Conservation (phyloP, 2,888 invertebrate species). For the Hoplodrina ambigua region DNA sequence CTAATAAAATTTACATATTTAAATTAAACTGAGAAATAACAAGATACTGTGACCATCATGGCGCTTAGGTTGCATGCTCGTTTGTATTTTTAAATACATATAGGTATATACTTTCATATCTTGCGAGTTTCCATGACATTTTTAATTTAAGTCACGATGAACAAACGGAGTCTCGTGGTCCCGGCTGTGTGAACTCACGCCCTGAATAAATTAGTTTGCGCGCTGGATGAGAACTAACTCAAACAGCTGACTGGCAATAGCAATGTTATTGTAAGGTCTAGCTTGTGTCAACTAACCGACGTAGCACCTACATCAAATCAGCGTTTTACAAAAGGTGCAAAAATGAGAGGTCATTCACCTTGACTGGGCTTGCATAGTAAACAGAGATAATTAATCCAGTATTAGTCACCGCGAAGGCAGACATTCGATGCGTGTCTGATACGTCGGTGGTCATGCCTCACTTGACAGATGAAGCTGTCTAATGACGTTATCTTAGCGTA, state of each 20-base stretch:
- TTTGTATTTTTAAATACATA: slow-evolving; percentile 67
- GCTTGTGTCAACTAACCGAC: slow-evolving; percentile 34
- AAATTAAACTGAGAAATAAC: slow-evolving; percentile 90
- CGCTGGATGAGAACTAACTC: slow-evolving; percentile 46
- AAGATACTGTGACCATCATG: slow-evolving; percentile 86
- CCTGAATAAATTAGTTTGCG: slow-evolving; percentile 58
- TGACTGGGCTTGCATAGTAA: slow-evolving; percentile 21
- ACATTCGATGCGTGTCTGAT: slow-evolving; percentile 43
- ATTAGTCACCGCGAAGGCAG: slow-evolving; percentile 46
- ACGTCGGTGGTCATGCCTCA: slow-evolving; percentile 47
- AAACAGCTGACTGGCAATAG: slow-evolving; percentile 54
- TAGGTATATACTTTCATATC: slow-evolving; percentile 49
- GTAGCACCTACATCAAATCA: slow-evolving; percentile 36
- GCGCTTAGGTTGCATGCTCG: slow-evolving; percentile 79
- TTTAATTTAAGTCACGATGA: slow-evolving; percentile 54
- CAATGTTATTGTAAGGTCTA: slow-evolving; percentile 44
- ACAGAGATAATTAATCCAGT: slow-evolving; percentile 53
- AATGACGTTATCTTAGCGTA: slow-evolving; percentile 57
- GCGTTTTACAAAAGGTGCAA: slow-evolving; percentile 35
- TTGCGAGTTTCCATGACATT: slow-evolving; percentile 39
- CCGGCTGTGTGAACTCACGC: slow-evolving; percentile 52
- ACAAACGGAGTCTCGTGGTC: slow-evolving; percentile 37
- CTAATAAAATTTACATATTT: slow-evolving; percentile 91
- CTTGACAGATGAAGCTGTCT: slow-evolving; percentile 53
- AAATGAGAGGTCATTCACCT: slow-evolving; percentile 37